phyloP scores from a whole-genome alignment of 2,888 invertebrate species.

The Melanostoma scalare region DNA sequence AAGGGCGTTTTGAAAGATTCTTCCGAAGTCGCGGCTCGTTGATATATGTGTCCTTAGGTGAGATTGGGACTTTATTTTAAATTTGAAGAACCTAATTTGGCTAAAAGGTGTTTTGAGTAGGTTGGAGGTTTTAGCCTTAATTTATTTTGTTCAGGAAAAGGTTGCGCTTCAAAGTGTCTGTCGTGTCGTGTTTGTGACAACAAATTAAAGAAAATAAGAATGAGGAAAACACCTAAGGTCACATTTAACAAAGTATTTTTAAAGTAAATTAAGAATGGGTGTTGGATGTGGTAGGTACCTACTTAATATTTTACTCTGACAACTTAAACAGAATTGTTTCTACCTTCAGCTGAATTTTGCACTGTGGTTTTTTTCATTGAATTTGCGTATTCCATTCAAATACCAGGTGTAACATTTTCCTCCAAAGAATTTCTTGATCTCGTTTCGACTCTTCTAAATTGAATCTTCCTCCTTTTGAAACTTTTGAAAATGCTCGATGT shows the following conservation, averaged over 20 bases:
- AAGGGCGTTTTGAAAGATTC: slow-evolving; percentile 41
- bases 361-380: too few species aligned
- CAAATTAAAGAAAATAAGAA: too few species aligned
- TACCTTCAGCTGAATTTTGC: too few species aligned
- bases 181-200: background rate
- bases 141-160: background rate
- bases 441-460: too few species aligned
- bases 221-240: slow-evolving; percentile 1
- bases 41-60: slow-evolving; percentile 48
- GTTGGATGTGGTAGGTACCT: too few species aligned
- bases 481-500: too few species aligned
- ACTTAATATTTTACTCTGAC: too few species aligned
- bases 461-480: too few species aligned
- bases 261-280: background rate
- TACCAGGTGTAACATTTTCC: too few species aligned
- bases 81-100: slow-evolving; percentile 35
- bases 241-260: background rate
- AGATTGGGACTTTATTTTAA: slow-evolving; percentile 31
- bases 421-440: too few species aligned
- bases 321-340: too few species aligned
- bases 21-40: slow-evolving; percentile 21
- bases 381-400: too few species aligned
- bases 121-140: background rate
- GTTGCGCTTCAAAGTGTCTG: background rate
- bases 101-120: slow-evolving; percentile 28